Base-by-base conservation (phyloP, 2,888 invertebrate genomes). In the Galeruca laticollis region DNA sequence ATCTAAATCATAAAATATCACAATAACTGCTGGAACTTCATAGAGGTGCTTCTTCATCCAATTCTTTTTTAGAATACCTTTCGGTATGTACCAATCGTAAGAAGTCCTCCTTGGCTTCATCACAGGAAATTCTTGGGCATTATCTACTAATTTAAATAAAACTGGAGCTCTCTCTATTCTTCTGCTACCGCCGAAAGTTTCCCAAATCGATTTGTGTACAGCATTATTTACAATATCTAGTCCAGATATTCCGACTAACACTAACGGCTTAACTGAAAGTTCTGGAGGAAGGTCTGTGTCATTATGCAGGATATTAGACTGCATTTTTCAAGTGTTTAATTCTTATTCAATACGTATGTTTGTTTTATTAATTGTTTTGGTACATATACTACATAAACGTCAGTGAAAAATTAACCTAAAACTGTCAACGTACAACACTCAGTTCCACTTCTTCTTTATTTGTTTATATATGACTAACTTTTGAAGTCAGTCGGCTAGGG, bases 11-110 rank as follows among this genome's bases (percentile, higher is more conserved):
- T 95, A 96, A 86, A 99, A 99, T 72, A 98, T 90, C 2, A 98
- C 97, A 31, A 97, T 93, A 0, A 99, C 93, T 1, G 98, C 93
- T 9, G 99, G 99, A 74, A 99, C 89, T 68, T 94, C 89, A 76
- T 93, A 91, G 43, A 97, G 88, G 82, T 98, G 96, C 85, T 99
- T 99, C 61, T 91, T 89, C 88, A 98, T 93, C 99, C 99, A 99
- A 82, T 95, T 95, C 52, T 93, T 91, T 84, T 98, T 98, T 8
- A 99, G 86, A 75, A 99, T 94, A 11, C 99, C 98, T 84, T 94
- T 95, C 0, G 96, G 96, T 77, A 96, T 93, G 85, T 97, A 97
- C 94, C 96, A 96, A 82, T 98, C 98, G 84, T 97, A 98, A 0
- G 95, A 94, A 80, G 92, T 93, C 75, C 95, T 88, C 87, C 96